Percentiles rank a stretch among this genome's conserved stretches.
Evolutionary conservation across 2,113 vertebrate genomes (phyloP).

Genomic region (Hydrolagus affinis): DNA sequence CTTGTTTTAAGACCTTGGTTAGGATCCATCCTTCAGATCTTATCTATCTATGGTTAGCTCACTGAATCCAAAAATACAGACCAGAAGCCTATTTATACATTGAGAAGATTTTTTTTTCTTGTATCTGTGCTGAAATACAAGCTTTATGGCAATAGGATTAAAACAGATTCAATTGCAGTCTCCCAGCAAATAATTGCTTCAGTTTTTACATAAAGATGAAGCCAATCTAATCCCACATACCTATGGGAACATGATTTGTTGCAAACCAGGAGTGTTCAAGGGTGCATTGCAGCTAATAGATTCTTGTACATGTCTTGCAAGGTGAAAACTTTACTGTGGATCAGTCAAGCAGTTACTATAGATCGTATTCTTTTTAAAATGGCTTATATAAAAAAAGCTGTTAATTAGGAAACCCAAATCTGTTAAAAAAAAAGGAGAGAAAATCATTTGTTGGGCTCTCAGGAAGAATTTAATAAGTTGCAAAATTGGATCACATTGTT

Average conservation of each 20-base stretch:
- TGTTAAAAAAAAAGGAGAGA: neutral
- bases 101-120: neutral
- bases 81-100: neutral
- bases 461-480: neutral
- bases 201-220: neutral
- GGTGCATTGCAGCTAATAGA: neutral
- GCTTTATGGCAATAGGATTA: neutral
- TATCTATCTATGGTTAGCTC: no score
- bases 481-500: neutral
- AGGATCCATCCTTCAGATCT: no score
- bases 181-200: neutral
- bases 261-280: neutral
- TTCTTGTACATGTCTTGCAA: neutral
- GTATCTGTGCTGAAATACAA: neutral
- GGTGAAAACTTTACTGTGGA: constrained; percentile 11
- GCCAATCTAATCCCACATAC: neutral
- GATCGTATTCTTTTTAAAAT: neutral
- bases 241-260: neutral
- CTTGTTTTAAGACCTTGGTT: no score
- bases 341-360: neutral
- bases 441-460: neutral
- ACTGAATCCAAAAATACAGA: no score
- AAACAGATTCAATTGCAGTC: neutral
- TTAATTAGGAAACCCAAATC: neutral
- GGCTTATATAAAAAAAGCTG: neutral